Evolutionary conservation across 2,797 vertebrate genomes (phyloP).

Genomic region (Thaleichthys pacificus): DNA sequence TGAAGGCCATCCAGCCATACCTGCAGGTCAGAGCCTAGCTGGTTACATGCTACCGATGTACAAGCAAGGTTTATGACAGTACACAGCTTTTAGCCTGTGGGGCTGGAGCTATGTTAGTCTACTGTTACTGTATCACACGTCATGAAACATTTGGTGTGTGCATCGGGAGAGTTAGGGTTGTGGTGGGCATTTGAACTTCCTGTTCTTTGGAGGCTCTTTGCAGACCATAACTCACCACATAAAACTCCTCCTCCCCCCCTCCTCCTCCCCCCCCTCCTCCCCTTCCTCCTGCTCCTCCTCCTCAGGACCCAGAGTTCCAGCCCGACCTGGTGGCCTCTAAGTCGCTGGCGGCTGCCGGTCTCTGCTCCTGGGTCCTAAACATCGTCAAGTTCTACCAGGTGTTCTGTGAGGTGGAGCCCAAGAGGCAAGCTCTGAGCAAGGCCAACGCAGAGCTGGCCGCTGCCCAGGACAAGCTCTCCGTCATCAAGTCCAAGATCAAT

Average conservation of each 20-base stretch:
- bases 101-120: too few relatives aligned
- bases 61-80: not conserved
- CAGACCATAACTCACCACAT: not conserved
- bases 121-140: too few relatives aligned
- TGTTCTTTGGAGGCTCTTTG: too few relatives aligned
- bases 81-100: too few relatives aligned
- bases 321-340: conserved; percentile 88
- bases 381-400: conserved; percentile 87
- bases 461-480: conserved; percentile 88
- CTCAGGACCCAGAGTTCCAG: conserved; percentile 84
- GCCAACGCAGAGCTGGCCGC: conserved; percentile 85
- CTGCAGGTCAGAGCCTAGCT: conserved; percentile 63
- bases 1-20: conserved; percentile 90
- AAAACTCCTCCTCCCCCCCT: not conserved
- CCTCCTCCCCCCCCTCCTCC: not conserved
- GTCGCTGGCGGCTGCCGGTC: conserved; percentile 85
- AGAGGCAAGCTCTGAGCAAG: conserved; percentile 85
- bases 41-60: not conserved
- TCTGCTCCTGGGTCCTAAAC: conserved; percentile 97
- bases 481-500: conserved; percentile 86
- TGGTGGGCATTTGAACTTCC: too few relatives aligned
- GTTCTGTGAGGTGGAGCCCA: conserved; percentile 93
- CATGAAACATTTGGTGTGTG: too few relatives aligned
- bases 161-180: too few relatives aligned
- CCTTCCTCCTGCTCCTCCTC: not conserved